Evolutionary conservation across 1,140 invertebrate genomes (phyloP), one percentile per base, ranked within the genome.

Genomic region (Drosophila arawakana): DNA sequence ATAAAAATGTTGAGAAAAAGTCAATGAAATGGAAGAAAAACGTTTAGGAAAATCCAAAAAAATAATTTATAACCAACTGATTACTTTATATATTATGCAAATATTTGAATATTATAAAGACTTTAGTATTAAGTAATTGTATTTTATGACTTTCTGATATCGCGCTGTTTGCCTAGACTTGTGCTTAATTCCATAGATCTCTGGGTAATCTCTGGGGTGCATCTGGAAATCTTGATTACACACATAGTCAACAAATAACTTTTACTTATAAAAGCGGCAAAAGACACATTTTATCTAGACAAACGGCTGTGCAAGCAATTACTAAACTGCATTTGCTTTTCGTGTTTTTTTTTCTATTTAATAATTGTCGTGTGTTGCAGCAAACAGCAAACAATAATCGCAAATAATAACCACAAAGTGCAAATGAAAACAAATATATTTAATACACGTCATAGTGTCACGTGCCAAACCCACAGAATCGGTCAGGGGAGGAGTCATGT

Each of bases 221-320:
- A 55, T 25, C 50, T 34, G 47, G 52, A 60, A 61, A 63, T 37
- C 9, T 55, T 55, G 15, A 21, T 13, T 34, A 21, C 0, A 21
- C 21, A 60, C 52, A 52, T 39, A 44, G 46, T 59, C 1, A 30
- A 10, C 39, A 39, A 52, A 60, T 18, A 69, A 67, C 55, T 68
- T 73, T 54, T 67, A 68, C 39, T 58, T 66, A n/a, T 41, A 66
- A 66, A 66, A 62, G 25, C 49, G 15, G 15, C 15, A 15, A 15
- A 15, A 15, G 15, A 15, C 35, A 70, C 52, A 61, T 66, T 71
- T 80, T 86, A 86, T 86, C 80, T 80, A 66, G 70, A 44, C 68
- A 86, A 79, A 59, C 82, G 65, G 79, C 83, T 82, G 79, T 70
- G 75, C 59, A 62, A 82, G 79, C 73, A 86, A 54, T 58, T 30